These are phyloP conservation scores for Dasysyrphus albostriatus DNA, from an alignment of 2,888 invertebrate species.

Conservation along the genomic window DNA sequence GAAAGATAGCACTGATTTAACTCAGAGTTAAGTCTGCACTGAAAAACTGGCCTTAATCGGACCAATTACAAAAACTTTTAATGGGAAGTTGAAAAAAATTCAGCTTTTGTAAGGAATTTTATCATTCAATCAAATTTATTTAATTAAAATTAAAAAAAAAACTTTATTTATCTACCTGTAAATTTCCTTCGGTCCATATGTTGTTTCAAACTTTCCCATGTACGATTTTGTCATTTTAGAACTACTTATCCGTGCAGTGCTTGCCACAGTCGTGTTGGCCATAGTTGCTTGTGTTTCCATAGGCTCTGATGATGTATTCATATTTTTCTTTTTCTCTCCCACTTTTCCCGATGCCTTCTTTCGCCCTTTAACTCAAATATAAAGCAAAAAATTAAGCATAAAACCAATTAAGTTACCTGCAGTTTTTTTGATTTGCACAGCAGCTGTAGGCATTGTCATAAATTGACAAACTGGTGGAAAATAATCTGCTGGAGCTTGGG, in stretches of 20 bases:
- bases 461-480: constrained; percentile 85
- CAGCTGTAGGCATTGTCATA: constrained; percentile 69
- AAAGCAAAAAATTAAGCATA: background rate
- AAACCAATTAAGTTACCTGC: constrained; percentile 42
- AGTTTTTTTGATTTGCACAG: constrained; percentile 59
- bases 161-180: constrained; percentile 78
- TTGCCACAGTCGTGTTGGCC: constrained; percentile 78
- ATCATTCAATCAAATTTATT: no score
- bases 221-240: constrained; percentile 76
- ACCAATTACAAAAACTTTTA: no score
- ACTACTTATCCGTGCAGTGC: constrained; percentile 74
- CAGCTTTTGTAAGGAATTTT: no score
- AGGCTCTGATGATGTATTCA: constrained; percentile 61
- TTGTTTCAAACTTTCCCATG: constrained; percentile 78
- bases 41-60: no score
- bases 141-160: no score
- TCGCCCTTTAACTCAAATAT: constrained; percentile 3
- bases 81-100: no score
- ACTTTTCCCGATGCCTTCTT: constrained; percentile 50
- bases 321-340: constrained; percentile 54
- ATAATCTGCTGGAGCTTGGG: constrained; percentile 83
- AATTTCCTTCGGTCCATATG: constrained; percentile 80
- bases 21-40: no score
- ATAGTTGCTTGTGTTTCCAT: constrained; percentile 76
- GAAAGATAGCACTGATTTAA: no score